Evolutionary conservation across 23 tunicate species (phyloP).

Genomic region (Phallusia fumigata): DNA sequence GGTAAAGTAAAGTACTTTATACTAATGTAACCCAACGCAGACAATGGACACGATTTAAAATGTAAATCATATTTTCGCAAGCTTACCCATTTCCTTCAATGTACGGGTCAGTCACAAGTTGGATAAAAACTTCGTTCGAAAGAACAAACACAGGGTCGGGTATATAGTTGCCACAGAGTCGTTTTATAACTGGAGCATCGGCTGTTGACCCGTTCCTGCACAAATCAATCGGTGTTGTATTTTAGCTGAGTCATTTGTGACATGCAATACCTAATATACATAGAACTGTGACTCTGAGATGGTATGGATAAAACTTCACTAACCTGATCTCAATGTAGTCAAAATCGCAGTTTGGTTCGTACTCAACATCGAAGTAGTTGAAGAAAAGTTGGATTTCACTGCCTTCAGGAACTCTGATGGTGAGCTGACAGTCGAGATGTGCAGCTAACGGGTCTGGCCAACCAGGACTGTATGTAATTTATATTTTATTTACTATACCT

Average conservation of each 20-base stretch:
- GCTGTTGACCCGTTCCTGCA: constrained; percentile 65
- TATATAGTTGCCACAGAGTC: constrained; percentile 52
- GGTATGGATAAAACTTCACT: too few relatives aligned
- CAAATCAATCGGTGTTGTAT: too few relatives aligned
- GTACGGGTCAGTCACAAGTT: constrained; percentile 61
- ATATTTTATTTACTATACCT: too few relatives aligned
- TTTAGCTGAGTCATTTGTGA: too few relatives aligned
- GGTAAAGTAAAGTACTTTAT: too few relatives aligned
- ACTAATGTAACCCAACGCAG: too few relatives aligned
- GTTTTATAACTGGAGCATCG: constrained; percentile 30
- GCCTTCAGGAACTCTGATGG: constrained; percentile 46
- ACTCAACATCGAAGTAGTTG: constrained; percentile 82
- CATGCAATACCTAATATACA: too few relatives aligned
- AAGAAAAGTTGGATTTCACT: constrained; percentile 82
- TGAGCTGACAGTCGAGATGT: constrained; percentile 55
- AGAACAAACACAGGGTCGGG: constrained; percentile 83
- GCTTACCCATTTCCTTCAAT: constrained; percentile 77
- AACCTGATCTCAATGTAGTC: constrained; percentile 69
- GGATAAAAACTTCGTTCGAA: constrained; percentile 45
- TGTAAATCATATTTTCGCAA: too few relatives aligned
- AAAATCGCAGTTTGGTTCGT: constrained; percentile 33
- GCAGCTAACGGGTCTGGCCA: constrained; percentile 92
- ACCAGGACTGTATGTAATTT: constrained; percentile 97
- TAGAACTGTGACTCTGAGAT: too few relatives aligned
- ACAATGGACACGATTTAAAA: too few relatives aligned